A percentile compares a stretch with the other conserved stretches of the same genome.
Evolutionary conservation across 37 sponge, comb jelly and placozoan genomes (phyloP).

Genomic region (Ephydatia muelleri): DNA sequence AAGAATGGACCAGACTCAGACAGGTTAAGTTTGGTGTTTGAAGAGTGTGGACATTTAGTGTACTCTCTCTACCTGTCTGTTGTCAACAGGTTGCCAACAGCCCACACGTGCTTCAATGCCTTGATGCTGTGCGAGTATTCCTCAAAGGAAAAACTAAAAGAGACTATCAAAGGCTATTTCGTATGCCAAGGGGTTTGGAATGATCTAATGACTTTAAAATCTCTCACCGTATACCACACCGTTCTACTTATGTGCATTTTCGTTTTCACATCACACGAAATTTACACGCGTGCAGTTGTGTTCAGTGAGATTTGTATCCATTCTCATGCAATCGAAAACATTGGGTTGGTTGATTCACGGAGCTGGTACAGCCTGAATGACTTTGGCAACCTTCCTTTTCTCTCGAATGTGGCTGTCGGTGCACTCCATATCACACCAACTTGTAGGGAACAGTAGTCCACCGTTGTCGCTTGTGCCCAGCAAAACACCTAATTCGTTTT

Average conservation of each 20-base stretch:
- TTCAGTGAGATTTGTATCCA: not conserved
- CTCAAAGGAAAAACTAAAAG: conserved; percentile 80
- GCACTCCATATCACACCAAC: conserved; percentile 98
- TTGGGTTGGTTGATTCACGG: not conserved
- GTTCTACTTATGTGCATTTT: not conserved
- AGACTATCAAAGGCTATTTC: conserved; percentile 87
- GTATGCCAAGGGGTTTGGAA: conserved; percentile 93
- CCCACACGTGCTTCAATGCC: conserved; percentile 98
- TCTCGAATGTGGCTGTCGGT: conserved; percentile 69
- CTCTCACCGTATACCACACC: not conserved
- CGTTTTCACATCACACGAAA: conserved; percentile 5
- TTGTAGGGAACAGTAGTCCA: conserved; percentile 78
- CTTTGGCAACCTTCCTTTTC: conserved; percentile 96
- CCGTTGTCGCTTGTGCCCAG: conserved; percentile 66
- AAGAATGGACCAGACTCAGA: conserved; percentile 96
- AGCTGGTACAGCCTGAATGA: conserved; percentile 51
- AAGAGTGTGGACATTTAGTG: not conserved
- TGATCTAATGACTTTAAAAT: conserved; percentile 56
- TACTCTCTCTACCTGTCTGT: not conserved
- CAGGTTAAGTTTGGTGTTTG: conserved; percentile 57
- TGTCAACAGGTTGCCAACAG: conserved; percentile 82
- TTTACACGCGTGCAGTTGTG: not conserved
- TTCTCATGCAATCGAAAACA: not conserved
- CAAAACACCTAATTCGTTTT: conserved; percentile 93
- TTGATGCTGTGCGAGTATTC: conserved; percentile 90